A percentile compares a stretch with the other conserved stretches of the same genome.
These are phyloP conservation scores for Apaloderma vittatum DNA, from an alignment of 2,113 vertebrate genomes.

Conservation along the genomic window DNA sequence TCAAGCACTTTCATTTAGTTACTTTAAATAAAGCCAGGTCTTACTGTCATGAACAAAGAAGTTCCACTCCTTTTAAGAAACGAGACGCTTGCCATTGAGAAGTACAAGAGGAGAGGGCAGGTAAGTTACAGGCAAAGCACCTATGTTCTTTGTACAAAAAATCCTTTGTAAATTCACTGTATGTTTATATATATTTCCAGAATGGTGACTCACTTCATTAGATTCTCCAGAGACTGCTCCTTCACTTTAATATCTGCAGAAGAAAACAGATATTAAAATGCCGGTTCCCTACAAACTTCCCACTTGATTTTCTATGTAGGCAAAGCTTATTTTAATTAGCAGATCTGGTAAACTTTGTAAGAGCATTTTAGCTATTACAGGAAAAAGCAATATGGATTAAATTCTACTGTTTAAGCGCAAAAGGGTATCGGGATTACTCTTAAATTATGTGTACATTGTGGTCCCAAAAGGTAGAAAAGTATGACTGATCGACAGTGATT, in stretches of 20 bases:
- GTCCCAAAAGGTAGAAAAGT: background rate
- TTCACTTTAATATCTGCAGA: constrained; percentile 95
- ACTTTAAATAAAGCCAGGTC: background rate
- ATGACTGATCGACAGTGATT: background rate
- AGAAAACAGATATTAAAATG: constrained; percentile 11
- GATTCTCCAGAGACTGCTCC: constrained; percentile 95
- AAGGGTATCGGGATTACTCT: background rate
- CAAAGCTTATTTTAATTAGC: background rate
- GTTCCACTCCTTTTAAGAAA: background rate
- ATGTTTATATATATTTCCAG: background rate
- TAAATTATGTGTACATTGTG: background rate
- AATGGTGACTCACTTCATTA: constrained; percentile 89
- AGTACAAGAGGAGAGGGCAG: background rate
- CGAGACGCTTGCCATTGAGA: background rate
- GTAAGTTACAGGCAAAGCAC: background rate
- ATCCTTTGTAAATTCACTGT: background rate
- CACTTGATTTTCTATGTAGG: background rate
- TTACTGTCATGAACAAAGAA: background rate
- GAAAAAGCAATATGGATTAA: background rate
- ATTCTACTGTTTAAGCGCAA: background rate
- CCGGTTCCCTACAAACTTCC: background rate
- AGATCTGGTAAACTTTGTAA: background rate
- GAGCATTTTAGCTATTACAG: background rate
- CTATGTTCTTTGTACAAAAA: background rate
- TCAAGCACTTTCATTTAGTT: background rate